Evolutionary conservation across 2,888 invertebrate genomes (phyloP), one percentile per base, ranked within the genome.

Genomic region (Arge pagana): DNA sequence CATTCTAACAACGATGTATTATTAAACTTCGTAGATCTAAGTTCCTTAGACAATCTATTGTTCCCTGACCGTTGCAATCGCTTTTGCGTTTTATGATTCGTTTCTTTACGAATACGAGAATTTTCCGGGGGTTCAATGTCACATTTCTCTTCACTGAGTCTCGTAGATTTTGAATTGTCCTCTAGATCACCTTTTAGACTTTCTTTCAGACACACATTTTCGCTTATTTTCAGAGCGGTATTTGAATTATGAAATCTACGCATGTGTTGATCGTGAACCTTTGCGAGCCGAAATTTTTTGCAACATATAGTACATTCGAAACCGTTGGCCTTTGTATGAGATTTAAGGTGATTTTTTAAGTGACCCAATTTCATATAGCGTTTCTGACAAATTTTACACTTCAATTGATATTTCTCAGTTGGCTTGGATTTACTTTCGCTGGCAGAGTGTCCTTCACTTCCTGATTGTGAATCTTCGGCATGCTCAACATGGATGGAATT

Each of bases 361-460:
- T 67, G 63, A 1, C 64, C 66, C 3, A 59, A 49, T 40, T 64
- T 70, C 52, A 58, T 60, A 15, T 66, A 68, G 21, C 56, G 57
- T 36, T 71, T 71, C 6, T 61, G 55, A 26, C 70, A 70, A 10
- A 68, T 54, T 49, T 62, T 63, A 40, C 71, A 70, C 19, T 52
- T 61, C n/a, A 67, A 58, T 8, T 36, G 35, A 39, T 56, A 48
- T 16, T 57, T 60, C 5, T 58, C 37, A 3, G 13, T 23, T 3
- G 10, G 19, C 26, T 21, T 40, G 16, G 28, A 13, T 35, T 36
- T 23, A 23, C 24, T 11, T 3, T 42, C 4, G 26, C 19, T 18
- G 26, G 16, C 19, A 11, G 13, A 31, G n/a, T 10, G 33, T 8
- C 13, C 30, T 26, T 19, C 30, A 6, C 41, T 24, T 7, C 54